Conservation (phyloP, 2,113 vertebrate genomes). For the Etheostoma spectabile region DNA sequence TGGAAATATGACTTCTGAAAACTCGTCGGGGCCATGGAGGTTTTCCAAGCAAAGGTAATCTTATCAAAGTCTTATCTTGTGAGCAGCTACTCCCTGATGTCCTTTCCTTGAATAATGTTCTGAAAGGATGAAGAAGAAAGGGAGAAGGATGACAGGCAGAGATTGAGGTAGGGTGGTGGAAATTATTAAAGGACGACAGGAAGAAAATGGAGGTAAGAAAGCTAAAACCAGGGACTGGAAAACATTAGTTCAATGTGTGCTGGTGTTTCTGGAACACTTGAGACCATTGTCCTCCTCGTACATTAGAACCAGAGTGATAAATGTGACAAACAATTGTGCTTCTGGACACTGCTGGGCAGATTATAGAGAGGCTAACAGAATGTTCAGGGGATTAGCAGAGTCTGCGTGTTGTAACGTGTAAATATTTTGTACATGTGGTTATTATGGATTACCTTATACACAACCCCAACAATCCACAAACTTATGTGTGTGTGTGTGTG, state of each 20-base stretch:
- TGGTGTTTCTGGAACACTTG: constrained; percentile 28
- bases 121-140: constrained; percentile 62
- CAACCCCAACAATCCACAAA: not conserved
- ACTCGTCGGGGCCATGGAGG: constrained; percentile 67
- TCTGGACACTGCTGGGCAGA: constrained; percentile 29
- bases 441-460: constrained; percentile 9
- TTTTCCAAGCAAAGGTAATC: constrained; percentile 84
- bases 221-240: constrained; percentile 37
- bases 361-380: constrained; percentile 26
- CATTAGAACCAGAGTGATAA: constrained; percentile 10
- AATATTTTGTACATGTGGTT: constrained; percentile 36
- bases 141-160: constrained; percentile 26
- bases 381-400: constrained; percentile 39
- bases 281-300: constrained; percentile 37
- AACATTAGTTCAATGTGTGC: constrained; percentile 31
- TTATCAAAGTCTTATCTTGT: constrained; percentile 83
- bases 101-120: constrained; percentile 87
- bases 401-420: constrained; percentile 17
- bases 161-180: not conserved
- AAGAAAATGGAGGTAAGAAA: constrained; percentile 39
- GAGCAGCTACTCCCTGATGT: constrained; percentile 86
- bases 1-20: constrained; percentile 5
- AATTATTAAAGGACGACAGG: constrained; percentile 48
- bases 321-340: constrained; percentile 4
- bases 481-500: no score